These are phyloP conservation scores for Pachyramphus minor DNA, from an alignment of 2,113 vertebrate genomes.

Conservation along the genomic window DNA sequence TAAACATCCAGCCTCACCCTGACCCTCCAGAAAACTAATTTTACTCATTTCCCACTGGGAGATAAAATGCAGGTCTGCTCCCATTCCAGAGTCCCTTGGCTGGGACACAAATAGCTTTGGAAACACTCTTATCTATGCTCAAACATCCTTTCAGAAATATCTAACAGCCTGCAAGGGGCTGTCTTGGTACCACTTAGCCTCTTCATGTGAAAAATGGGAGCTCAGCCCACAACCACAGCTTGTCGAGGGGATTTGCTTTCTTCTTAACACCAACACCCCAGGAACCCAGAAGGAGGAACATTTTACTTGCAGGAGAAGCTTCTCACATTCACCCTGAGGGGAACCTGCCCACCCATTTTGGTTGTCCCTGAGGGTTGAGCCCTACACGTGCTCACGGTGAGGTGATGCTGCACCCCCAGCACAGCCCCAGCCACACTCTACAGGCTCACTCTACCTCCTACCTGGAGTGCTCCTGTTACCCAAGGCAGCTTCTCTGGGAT, in stretches of 20 bases:
- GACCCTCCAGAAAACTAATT: slow-evolving; percentile 47
- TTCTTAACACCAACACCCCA: background rate
- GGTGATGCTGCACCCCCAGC: background rate
- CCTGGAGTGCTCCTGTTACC: background rate
- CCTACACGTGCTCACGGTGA: rapidly evolving
- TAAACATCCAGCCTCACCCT: background rate
- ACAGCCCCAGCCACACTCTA: background rate
- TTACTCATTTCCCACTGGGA: slow-evolving; percentile 47
- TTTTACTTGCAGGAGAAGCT: background rate
- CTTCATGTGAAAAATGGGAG: background rate
- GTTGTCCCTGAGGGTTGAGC: background rate
- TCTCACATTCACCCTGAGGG: background rate
- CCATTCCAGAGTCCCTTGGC: slow-evolving; percentile 6
- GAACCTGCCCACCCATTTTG: background rate
- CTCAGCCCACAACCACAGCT: background rate
- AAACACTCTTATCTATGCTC: slow-evolving; percentile 23
- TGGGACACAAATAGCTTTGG: slow-evolving; percentile 44
- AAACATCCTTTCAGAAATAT: background rate
- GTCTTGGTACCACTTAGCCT: background rate
- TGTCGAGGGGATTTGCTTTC: background rate
- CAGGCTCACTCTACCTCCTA: background rate
- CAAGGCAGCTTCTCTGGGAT: background rate
- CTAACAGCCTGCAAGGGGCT: background rate
- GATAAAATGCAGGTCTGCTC: slow-evolving; percentile 47
- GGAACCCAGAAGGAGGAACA: background rate